Evolutionary conservation across 2,888 invertebrate genomes (phyloP).

Genomic region (Pasiphila rectangulata): DNA sequence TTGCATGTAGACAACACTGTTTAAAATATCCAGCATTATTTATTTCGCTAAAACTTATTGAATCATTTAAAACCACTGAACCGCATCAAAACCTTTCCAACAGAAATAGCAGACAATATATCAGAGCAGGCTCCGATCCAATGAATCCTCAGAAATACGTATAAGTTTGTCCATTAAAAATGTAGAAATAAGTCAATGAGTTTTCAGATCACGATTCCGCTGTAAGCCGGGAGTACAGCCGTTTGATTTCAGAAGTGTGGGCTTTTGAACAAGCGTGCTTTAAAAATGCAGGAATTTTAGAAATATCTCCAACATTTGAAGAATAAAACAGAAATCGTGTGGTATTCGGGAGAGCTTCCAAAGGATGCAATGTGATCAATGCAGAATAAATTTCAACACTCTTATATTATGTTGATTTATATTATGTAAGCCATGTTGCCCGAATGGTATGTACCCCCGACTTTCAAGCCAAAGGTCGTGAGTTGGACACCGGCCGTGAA

Average conservation of each 20-base stretch:
- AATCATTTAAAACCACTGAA: not conserved
- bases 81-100: not conserved
- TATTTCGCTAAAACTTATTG: not conserved
- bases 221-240: no score
- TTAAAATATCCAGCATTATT: not conserved
- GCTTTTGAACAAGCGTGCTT: constrained; percentile 38
- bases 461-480: no score
- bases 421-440: no score
- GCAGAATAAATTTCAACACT: no score
- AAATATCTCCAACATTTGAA: no score
- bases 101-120: not conserved
- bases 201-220: constrained; percentile 50
- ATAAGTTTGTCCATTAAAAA: constrained; percentile 42
- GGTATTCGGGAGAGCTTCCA: no score
- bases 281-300: constrained; percentile 25
- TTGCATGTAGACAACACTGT: not conserved
- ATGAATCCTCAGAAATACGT: constrained; percentile 25
- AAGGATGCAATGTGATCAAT: no score
- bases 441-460: no score
- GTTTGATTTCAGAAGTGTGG: no score
- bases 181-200: constrained; percentile 42
- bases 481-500: no score
- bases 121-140: constrained; percentile 7
- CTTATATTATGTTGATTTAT: no score
- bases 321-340: no score